Evolutionary conservation across 1,140 invertebrate genomes (phyloP), one percentile per base, ranked within the genome.

Genomic region (Panagrolaimus sp.): DNA sequence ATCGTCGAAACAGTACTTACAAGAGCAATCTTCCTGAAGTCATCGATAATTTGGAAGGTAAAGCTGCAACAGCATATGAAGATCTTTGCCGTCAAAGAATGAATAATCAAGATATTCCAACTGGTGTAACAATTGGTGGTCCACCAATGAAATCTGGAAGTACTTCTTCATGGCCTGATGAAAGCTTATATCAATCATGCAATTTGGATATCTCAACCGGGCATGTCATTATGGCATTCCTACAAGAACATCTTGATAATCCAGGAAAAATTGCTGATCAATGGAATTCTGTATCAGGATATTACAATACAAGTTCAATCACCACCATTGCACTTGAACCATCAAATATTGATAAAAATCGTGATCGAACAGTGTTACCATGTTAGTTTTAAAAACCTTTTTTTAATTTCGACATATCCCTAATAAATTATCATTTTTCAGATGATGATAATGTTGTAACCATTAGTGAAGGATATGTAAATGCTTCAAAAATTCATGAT

Each of bases 131-230:
- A 80, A 31, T 80, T 83, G 88, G 67, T 8, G 89, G 90, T 47
- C 87, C 91, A 46, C 89, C 89, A 0, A 90, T 89, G 51, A 83
- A 92, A 53, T 90, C 90, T n/a, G 80, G 68, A 48, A 72, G 92
- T 81, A 96, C 93, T 1, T 95, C 92, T 0, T 96, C 93, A 14
- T 97, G 93, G 92, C 92, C 91, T 78, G 95, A 98, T 82, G 94
- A 98, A 84, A 92, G 93, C 0, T 90, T 92, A 0, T 84, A 76
- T 43, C 82, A 92, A 11, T 91, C 91, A 0, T 64, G 31, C 65
- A 97, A 96, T 82, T 96, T 99, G 92, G 96, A 99, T 84, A 97
- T 98, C 82, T 93, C 94, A 11, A 98, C 96, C 46, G 96, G 96
- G 71, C 94, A 98, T 83, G 94, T 98, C 88, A 93, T 99, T 80